Percentiles rank a stretch among this genome's conserved stretches.
These are phyloP conservation scores for Bradynema listronoti DNA, from an alignment of 1,140 invertebrate species.

Conservation along the genomic window DNA sequence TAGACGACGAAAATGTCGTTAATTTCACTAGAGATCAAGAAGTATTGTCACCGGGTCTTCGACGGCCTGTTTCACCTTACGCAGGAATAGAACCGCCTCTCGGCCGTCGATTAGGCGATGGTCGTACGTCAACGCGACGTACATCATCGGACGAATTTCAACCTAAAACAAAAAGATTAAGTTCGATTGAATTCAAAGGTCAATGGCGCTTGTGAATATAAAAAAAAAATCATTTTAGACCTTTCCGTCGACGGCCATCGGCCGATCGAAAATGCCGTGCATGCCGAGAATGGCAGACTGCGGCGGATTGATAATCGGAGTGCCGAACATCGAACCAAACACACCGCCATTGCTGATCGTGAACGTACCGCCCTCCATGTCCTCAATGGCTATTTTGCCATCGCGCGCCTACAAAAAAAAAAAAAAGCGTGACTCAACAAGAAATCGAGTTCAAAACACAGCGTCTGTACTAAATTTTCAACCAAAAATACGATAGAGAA, in stretches of 20 bases:
- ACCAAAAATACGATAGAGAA: constrained; percentile 10
- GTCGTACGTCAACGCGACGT: constrained; percentile 95
- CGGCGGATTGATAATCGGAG: constrained; percentile 97
- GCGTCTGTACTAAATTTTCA: background rate
- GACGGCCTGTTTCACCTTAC: constrained; percentile 88
- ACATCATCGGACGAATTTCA: constrained; percentile 98
- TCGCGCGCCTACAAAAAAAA: constrained; percentile 65
- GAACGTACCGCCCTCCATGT: constrained; percentile 99
- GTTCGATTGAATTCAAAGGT: no score
- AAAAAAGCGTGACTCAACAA: background rate
- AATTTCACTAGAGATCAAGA: constrained; percentile 71
- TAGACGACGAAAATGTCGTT: no score
- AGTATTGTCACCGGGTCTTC: constrained; percentile 90
- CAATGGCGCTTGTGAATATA: no score
- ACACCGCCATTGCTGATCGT: constrained; percentile 98
- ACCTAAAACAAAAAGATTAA: no score
- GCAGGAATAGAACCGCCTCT: constrained; percentile 92
- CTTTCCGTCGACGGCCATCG: constrained; percentile 88
- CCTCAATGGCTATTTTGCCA: constrained; percentile 82
- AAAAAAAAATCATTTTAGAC: no score
- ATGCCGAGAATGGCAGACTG: constrained; percentile 99
- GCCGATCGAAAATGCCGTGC: constrained; percentile 92
- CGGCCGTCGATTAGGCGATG: constrained; percentile 96
- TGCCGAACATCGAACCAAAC: constrained; percentile 93
- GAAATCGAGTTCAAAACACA: background rate